A percentile compares a stretch with the other conserved stretches of the same genome.
Conservation (phyloP, 2,888 invertebrate species). For the Hydrotaea diabolus region DNA sequence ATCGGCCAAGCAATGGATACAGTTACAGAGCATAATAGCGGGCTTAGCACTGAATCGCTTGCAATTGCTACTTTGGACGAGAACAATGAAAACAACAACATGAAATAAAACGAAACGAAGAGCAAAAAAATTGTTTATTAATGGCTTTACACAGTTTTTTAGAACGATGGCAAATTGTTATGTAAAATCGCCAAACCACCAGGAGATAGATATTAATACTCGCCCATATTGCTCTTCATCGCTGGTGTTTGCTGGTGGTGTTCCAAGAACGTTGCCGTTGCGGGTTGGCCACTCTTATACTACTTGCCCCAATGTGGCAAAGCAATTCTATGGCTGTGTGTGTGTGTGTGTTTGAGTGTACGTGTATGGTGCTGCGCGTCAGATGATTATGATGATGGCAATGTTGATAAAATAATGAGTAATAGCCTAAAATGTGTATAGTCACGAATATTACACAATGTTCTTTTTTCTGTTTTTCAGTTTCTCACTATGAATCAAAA, state of each 20-base stretch:
- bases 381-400: conserved; percentile 65
- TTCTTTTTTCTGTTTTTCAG: not conserved
- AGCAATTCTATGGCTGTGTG: not conserved
- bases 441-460: conserved; percentile 60
- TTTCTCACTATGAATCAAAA: conserved; percentile 5
- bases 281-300: too few species aligned
- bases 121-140: conserved; percentile 58
- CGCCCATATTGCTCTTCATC: not conserved
- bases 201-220: conserved; percentile 39
- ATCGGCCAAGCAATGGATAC: conserved; percentile 41
- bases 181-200: conserved; percentile 47
- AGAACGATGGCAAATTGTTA: conserved; percentile 61
- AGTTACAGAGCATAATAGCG: conserved; percentile 58
- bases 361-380: conserved; percentile 38
- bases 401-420: conserved; percentile 66
- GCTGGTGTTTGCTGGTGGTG: not conserved
- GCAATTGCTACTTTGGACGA: conserved; percentile 52
- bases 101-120: too few species aligned
- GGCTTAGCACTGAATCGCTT: conserved; percentile 61
- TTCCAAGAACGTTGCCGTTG: not conserved
- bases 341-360: conserved; percentile 16
- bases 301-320: not conserved
- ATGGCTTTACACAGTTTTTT: conserved; percentile 57
- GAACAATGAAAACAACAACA: not conserved
- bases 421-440: conserved; percentile 61